Conservation (phyloP, 2,888 invertebrate genomes). For the Meloe dianella region DNA sequence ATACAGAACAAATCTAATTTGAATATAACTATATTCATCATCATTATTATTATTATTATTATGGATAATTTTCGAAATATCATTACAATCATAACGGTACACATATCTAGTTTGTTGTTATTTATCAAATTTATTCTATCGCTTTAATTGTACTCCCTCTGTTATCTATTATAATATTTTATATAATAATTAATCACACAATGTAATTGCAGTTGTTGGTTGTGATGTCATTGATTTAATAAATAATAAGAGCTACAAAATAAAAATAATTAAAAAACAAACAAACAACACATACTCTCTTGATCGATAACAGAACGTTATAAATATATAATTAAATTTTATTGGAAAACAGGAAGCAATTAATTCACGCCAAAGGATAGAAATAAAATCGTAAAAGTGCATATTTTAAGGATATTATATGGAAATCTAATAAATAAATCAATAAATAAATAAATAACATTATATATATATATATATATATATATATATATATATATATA, state of each 20-base stretch:
- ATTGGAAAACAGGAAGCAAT: slow-evolving; percentile 18
- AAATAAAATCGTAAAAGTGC: slow-evolving; percentile 8
- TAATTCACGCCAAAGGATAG: slow-evolving; percentile 8
- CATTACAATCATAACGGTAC: not conserved
- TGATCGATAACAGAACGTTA: slow-evolving; percentile 13
- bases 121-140: not conserved
- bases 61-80: slow-evolving; percentile 14
- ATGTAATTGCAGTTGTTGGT: slow-evolving; percentile 6
- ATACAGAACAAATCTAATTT: slow-evolving; percentile 45
- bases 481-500: too few species aligned
- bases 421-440: not conserved
- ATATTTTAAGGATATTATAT: not conserved
- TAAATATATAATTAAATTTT: slow-evolving; percentile 17
- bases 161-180: not conserved
- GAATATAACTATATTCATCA: slow-evolving; percentile 33
- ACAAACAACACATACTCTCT: not conserved
- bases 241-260: slow-evolving; percentile 1
- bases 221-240: slow-evolving; percentile 10
- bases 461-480: too few species aligned
- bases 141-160: not conserved
- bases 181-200: slow-evolving; percentile 10
- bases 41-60: slow-evolving; percentile 36
- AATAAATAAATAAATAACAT: not conserved
- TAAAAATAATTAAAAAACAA: not conserved
- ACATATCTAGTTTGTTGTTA: not conserved